Conservation (phyloP, 2,113 vertebrate genomes). For the Pristiophorus japonicus region DNA sequence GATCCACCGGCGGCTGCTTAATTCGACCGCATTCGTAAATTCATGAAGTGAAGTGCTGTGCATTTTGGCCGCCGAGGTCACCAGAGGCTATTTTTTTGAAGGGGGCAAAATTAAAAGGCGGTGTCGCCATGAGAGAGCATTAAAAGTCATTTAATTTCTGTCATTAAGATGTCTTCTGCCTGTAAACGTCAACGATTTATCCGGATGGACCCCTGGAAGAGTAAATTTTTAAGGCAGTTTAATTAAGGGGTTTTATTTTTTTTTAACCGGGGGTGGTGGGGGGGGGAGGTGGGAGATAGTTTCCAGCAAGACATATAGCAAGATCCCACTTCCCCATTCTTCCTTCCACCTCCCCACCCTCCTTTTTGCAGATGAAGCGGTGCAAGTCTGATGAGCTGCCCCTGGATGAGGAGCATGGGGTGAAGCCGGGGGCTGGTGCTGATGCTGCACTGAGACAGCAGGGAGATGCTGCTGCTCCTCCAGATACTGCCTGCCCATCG, state of each 20-base stretch:
- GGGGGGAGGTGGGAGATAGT: not conserved
- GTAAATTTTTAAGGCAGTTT: not conserved
- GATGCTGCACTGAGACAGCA: constrained; percentile 45
- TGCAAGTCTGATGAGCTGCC: constrained; percentile 67
- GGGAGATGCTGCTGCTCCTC: not conserved
- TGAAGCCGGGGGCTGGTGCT: constrained; percentile 43
- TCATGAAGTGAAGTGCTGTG: not conserved
- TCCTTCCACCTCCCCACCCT: not conserved
- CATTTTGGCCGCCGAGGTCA: not conserved
- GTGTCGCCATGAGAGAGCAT: not conserved
- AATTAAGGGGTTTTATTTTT: not conserved
- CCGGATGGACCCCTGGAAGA: not conserved
- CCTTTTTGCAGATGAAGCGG: constrained; percentile 60
- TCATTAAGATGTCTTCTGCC: not conserved
- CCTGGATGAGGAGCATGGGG: constrained; percentile 54
- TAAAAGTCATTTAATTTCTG: not conserved
- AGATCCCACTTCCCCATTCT: not conserved
- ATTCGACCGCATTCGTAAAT: not conserved
- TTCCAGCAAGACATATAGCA: not conserved
- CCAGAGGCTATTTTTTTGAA: no score
- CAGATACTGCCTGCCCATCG: not conserved
- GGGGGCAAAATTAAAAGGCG: not conserved
- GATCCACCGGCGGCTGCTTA: not conserved
- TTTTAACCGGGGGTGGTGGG: not conserved
- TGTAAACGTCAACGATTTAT: not conserved